Conservation (phyloP, 2,113 vertebrate genomes). For the Cavia aperea region DNA sequence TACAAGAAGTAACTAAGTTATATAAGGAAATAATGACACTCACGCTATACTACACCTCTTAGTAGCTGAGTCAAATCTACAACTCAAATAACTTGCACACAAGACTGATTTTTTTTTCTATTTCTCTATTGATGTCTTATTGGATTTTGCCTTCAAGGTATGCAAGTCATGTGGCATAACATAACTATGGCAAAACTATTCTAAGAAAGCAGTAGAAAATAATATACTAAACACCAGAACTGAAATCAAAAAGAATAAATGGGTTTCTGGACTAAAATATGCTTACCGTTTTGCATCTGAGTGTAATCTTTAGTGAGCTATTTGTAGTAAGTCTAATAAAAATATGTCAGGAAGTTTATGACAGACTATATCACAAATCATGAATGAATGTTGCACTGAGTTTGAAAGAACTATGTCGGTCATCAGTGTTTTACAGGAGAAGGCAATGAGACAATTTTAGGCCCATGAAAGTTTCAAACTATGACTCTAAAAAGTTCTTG, state of each 20-base stretch:
- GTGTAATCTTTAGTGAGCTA: slow-evolving; percentile 55
- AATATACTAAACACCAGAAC: background rate
- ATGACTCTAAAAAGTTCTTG: slow-evolving; percentile 59
- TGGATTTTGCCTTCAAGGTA: background rate
- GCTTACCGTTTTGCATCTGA: slow-evolving; percentile 38
- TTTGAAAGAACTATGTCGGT: slow-evolving; percentile 47
- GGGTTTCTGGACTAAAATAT: slow-evolving; percentile 42
- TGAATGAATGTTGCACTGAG: background rate
- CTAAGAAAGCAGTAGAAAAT: background rate
- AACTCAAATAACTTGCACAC: background rate
- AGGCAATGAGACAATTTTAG: slow-evolving; percentile 51
- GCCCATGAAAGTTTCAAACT: slow-evolving; percentile 52
- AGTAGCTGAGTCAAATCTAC: background rate
- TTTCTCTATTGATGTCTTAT: background rate
- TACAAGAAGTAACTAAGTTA: background rate
- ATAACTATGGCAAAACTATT: background rate
- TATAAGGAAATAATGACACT: background rate
- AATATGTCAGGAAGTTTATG: slow-evolving; percentile 59
- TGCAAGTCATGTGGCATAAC: background rate
- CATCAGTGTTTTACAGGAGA: background rate
- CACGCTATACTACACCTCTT: background rate
- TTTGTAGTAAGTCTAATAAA: slow-evolving; percentile 64
- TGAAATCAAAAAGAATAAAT: slow-evolving; percentile 21
- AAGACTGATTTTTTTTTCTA: background rate
- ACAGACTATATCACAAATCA: slow-evolving; percentile 58